Percentiles rank a stretch among this genome's conserved stretches.
These are phyloP conservation scores for Paedocypris micromegethes DNA, from an alignment of 2,797 vertebrate species.

Conservation along the genomic window DNA sequence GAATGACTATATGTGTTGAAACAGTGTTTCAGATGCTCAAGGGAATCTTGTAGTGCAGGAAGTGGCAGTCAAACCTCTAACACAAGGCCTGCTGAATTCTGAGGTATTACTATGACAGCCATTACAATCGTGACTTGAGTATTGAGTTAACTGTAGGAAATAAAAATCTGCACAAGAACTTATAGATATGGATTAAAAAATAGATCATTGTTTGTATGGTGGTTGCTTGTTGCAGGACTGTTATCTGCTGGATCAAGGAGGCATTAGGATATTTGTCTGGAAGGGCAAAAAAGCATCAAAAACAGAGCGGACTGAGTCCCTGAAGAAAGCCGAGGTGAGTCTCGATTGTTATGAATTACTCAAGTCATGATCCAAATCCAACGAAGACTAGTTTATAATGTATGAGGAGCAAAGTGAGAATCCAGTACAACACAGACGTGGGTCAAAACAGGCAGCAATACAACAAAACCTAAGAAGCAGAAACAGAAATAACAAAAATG, in stretches of 20 bases:
- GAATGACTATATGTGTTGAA: background rate
- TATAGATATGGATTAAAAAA: too few species aligned
- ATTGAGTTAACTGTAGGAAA: too few species aligned
- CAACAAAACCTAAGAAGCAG: too few species aligned
- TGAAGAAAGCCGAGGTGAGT: conserved; percentile 74
- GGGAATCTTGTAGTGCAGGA: conserved; percentile 79
- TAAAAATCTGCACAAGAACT: too few species aligned
- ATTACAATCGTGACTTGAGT: too few species aligned
- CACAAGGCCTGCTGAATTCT: conserved; percentile 74
- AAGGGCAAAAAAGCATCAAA: conserved; percentile 63
- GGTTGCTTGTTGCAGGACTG: conserved; percentile 67
- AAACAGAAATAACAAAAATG: too few species aligned
- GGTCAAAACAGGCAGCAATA: too few species aligned
- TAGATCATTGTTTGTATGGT: too few species aligned
- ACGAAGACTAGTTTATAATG: too few species aligned
- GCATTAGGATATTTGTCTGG: conserved; percentile 78
- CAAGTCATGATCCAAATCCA: background rate
- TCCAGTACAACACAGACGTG: too few species aligned
- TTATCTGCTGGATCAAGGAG: conserved; percentile 81
- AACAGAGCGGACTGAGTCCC: conserved; percentile 57
- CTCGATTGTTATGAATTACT: background rate
- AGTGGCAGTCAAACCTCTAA: conserved; percentile 72
- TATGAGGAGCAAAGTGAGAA: too few species aligned
- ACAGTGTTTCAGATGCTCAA: conserved; percentile 68
- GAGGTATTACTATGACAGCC: conserved; percentile 61